phyloP scores from a whole-genome alignment of 2,797 vertebrate species.

The Scyliorhinus canicula region DNA sequence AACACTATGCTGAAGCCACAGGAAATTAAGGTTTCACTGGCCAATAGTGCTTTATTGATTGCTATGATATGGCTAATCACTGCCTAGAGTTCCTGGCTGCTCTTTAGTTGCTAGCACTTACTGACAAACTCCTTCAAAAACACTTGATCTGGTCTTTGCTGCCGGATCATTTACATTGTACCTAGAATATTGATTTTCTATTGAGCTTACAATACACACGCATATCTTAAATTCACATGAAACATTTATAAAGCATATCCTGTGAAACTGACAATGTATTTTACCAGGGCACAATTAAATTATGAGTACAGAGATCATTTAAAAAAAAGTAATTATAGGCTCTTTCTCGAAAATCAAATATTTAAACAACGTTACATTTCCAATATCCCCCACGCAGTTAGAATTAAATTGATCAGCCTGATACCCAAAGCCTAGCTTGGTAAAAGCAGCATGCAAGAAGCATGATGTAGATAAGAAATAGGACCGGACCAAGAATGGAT shows the following conservation, averaged over 20 bases:
- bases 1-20: not conserved
- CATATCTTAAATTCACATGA: slow-evolving; percentile 14
- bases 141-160: not conserved
- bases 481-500: too few species aligned
- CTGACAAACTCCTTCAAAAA: not conserved
- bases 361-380: not conserved
- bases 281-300: not conserved
- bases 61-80: not conserved
- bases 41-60: too few species aligned
- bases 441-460: not conserved
- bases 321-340: not conserved
- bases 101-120: not conserved
- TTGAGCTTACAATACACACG: not conserved
- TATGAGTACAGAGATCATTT: not conserved
- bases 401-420: not conserved
- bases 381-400: not conserved
- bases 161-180: not conserved
- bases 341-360: slow-evolving; percentile 8
- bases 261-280: not conserved
- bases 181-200: not conserved
- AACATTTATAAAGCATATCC: not conserved
- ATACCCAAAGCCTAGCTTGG: not conserved
- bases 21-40: not conserved
- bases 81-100: not conserved
- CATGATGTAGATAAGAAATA: too few species aligned